Evolutionary conservation across 2,113 vertebrate species (phyloP).

Genomic region (Sander vitreus): DNA sequence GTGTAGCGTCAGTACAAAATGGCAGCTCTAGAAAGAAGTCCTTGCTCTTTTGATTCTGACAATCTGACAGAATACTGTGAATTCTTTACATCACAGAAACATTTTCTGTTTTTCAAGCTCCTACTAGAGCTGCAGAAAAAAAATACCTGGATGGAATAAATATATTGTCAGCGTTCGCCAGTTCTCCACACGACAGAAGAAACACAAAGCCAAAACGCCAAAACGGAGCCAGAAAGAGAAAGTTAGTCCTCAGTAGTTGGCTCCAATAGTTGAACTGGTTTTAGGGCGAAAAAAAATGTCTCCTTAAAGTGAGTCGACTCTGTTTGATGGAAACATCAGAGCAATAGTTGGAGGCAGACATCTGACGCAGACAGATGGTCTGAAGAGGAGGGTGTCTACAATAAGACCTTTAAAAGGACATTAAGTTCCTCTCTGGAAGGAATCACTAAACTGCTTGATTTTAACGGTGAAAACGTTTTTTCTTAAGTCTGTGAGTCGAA

Average conservation of each 20-base stretch:
- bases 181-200: background rate
- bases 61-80: constrained; percentile 11
- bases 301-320: background rate
- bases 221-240: background rate
- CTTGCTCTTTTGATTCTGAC: background rate
- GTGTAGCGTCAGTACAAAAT: background rate
- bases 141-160: background rate
- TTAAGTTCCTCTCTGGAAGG: background rate
- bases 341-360: constrained; percentile 16
- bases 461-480: background rate
- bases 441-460: background rate
- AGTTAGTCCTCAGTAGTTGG: background rate
- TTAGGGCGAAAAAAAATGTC: background rate
- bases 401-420: constrained; percentile 28
- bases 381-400: constrained; percentile 20
- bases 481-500: too few relatives aligned
- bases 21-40: background rate
- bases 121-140: background rate
- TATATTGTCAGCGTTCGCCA: background rate
- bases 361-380: constrained; percentile 54
- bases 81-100: constrained; percentile 7
- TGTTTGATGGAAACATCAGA: constrained; percentile 53
- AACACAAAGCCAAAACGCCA: background rate
- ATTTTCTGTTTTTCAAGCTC: background rate
- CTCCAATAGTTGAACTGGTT: constrained; percentile 1